Base-by-base conservation (phyloP, 2,888 invertebrate genomes). In the Eristalis pertinax region DNA sequence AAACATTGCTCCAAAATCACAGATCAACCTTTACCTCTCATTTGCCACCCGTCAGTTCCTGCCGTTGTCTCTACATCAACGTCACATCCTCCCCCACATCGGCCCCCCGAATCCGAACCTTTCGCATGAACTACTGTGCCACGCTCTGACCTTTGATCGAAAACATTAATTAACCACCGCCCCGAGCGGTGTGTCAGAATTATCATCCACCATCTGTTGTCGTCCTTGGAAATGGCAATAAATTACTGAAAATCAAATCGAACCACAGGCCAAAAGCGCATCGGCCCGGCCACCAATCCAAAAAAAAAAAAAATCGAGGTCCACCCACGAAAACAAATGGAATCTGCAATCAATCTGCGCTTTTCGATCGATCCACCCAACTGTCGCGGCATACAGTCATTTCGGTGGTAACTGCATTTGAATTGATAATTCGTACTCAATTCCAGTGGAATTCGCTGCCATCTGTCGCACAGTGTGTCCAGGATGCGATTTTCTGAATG, bases 361-460 rank as follows among this genome's bases (percentile, higher is more conserved):
- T 43, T 43, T 4, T 43, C 7, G 43, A 43, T 43, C 7, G 43
- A 43, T 43, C 15, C 43, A 19, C 15, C 15, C 43, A 43, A 19
- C n/a, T 43, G 50, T 19, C 50, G 50, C 4, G n/a, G 7, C 5
- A 19, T 8, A 50, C 50, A 50, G 50, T 50, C 65, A 82, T 72
- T 50, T 82, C 70, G 32, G 69, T 74, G 64, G 50, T 65, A 70
- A 65, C 69, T 50, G 50, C 78, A 74, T 78, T 86, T 83, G 78
- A 80, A 87, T 84, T 80, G 84, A 87, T 84, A 87, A 87, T 87
- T 84, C 76, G 79, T 38, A 76, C 60, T 69, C 76, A 76, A 87
- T 75, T 84, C 72, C 41, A 63, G 35, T 84, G 75, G 50, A 19
- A 80, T 84, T 76, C 65, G 75, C 43, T 8, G 73, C 70, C 86